Percentiles rank a stretch among this genome's conserved stretches.
phyloP scores from a whole-genome alignment of 2,113 vertebrate species.

The Hippopotamus amphibius region DNA sequence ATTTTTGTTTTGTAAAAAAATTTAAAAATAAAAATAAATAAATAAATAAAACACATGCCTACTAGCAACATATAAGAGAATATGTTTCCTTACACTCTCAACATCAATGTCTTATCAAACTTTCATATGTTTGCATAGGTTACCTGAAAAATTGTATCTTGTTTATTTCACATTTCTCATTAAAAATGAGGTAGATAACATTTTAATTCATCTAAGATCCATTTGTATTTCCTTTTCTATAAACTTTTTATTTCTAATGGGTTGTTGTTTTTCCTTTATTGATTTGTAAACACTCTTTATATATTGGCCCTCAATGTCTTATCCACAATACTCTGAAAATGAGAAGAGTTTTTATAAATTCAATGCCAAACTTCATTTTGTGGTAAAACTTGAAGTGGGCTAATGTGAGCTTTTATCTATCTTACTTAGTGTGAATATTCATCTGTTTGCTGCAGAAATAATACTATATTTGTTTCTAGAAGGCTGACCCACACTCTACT shows the following conservation, averaged over 20 bases:
- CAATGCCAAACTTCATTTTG: background rate
- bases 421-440: background rate
- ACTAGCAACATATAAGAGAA: background rate
- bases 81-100: background rate
- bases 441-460: slow-evolving; percentile 10
- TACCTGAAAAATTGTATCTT: background rate
- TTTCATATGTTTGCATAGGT: background rate
- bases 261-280: background rate
- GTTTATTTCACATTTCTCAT: background rate
- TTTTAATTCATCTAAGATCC: background rate
- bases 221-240: background rate
- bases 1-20: too few species aligned
- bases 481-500: background rate
- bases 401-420: background rate
- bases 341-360: slow-evolving; percentile 20
- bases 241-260: background rate
- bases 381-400: background rate
- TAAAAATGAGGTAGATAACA: background rate
- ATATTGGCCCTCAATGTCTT: background rate
- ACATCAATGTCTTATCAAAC: background rate
- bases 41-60: background rate
- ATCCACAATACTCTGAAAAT: background rate
- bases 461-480: background rate
- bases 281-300: slow-evolving; percentile 22
- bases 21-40: too few species aligned